Conservation (phyloP, 2,888 invertebrate genomes). For the Dilophus febrilis region DNA sequence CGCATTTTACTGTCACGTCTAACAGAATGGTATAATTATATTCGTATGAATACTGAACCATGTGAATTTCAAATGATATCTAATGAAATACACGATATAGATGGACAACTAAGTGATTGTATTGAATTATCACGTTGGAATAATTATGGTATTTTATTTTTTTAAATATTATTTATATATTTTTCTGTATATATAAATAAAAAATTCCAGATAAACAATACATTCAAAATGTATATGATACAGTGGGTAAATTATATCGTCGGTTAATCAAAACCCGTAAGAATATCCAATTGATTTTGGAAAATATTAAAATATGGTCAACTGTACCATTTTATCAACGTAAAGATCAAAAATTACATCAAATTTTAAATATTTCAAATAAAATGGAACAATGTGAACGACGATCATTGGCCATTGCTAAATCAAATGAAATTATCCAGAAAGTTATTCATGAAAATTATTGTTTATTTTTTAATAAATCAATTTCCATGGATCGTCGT, state of each 20-base stretch:
- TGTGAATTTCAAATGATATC: slow-evolving; percentile 65
- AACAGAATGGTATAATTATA: slow-evolving; percentile 66
- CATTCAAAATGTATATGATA: slow-evolving; percentile 46
- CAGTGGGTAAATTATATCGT: slow-evolving; percentile 48
- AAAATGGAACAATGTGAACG: slow-evolving; percentile 19
- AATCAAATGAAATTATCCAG: slow-evolving; percentile 21
- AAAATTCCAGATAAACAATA: slow-evolving; percentile 47
- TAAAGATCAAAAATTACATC: slow-evolving; percentile 29
- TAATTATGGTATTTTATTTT: slow-evolving; percentile 47
- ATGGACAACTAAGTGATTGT: slow-evolving; percentile 47
- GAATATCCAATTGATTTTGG: slow-evolving; percentile 42
- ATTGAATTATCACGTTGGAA: slow-evolving; percentile 63
- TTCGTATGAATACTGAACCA: slow-evolving; percentile 48
- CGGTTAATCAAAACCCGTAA: slow-evolving; percentile 45
- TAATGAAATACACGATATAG: slow-evolving; percentile 57
- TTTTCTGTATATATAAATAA: too few species aligned
- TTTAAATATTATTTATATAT: slow-evolving; percentile 14
- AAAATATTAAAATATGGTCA: slow-evolving; percentile 51
- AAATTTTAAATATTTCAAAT: slow-evolving; percentile 20
- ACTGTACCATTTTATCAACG: slow-evolving; percentile 57
- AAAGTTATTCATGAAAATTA: slow-evolving; percentile 22
- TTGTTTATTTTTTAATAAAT: slow-evolving; percentile 17
- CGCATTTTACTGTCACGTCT: slow-evolving; percentile 3
- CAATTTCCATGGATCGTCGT: slow-evolving; percentile 12
- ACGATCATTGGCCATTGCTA: slow-evolving; percentile 15